Percentiles rank a stretch among this genome's conserved stretches.
These are phyloP conservation scores for Oreotrochilus melanogaster DNA, from an alignment of 2,113 vertebrate genomes.

Conservation along the genomic window DNA sequence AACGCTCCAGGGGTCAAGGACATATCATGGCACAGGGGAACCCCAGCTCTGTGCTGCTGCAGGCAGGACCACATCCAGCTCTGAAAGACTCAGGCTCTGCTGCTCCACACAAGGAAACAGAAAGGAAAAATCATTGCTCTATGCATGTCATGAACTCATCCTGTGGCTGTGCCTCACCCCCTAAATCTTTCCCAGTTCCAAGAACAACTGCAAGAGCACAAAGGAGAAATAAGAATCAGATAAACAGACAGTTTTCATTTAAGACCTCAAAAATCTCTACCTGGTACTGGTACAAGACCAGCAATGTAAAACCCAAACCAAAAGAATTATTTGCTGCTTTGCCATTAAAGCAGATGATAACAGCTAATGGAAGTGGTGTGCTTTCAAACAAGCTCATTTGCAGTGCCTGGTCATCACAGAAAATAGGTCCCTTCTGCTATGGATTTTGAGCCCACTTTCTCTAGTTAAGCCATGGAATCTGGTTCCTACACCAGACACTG, in stretches of 20 bases:
- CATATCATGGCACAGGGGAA: accelerated
- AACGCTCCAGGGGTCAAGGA: neutral
- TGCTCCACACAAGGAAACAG: neutral
- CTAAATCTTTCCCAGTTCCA: neutral
- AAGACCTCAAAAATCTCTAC: neutral
- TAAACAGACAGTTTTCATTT: neutral
- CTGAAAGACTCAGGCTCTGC: neutral
- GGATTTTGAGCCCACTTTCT: neutral
- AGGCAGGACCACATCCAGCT: neutral
- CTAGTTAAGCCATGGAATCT: neutral
- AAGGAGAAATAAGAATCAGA: neutral
- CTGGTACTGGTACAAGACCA: neutral
- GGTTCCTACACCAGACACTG: neutral
- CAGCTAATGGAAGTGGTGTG: neutral
- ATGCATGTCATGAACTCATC: accelerated
- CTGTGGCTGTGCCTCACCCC: neutral
- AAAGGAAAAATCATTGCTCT: neutral
- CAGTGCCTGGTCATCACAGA: neutral
- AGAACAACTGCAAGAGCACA: neutral
- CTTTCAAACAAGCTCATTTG: neutral
- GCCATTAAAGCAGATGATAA: accelerated
- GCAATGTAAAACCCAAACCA: neutral
- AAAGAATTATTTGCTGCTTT: neutral
- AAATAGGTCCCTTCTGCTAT: neutral
- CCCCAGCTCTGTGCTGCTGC: accelerated